A percentile compares a stretch with the other conserved stretches of the same genome.
Conservation (phyloP, 1,140 invertebrate genomes). For the Polyergus mexicanus region DNA sequence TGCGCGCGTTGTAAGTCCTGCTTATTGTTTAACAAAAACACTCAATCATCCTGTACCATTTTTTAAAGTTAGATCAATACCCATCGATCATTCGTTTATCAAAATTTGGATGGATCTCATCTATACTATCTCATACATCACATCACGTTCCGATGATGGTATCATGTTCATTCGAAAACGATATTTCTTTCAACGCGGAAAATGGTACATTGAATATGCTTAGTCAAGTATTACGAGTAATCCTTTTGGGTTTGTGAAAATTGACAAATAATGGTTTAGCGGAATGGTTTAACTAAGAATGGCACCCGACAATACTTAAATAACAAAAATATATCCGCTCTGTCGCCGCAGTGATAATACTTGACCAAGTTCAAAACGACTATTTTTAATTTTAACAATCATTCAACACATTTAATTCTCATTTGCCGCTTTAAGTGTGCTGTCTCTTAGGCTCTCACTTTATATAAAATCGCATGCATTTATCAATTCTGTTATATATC, state of each 20-base stretch:
- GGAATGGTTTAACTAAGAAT: slow-evolving; percentile 43
- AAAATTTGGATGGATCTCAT: slow-evolving; percentile 36
- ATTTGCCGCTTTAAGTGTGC: slow-evolving; percentile 86
- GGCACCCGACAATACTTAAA: slow-evolving; percentile 71
- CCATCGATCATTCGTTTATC: slow-evolving; percentile 26
- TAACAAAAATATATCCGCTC: slow-evolving; percentile 33
- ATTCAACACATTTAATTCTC: slow-evolving; percentile 84
- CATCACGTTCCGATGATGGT: slow-evolving; percentile 10
- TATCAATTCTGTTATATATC: slow-evolving; percentile 59
- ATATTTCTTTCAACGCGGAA: slow-evolving; percentile 50
- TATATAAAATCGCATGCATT: slow-evolving; percentile 70
- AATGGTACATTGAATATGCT: slow-evolving; percentile 84
- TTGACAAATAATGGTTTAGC: slow-evolving; percentile 26
- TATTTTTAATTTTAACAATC: slow-evolving; percentile 83
- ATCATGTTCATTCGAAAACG: slow-evolving; percentile 6
- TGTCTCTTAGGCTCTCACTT: slow-evolving; percentile 78
- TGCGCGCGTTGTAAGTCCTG: slow-evolving; percentile 88
- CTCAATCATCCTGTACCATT: slow-evolving; percentile 83
- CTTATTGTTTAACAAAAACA: slow-evolving; percentile 86
- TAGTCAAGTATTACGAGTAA: slow-evolving; percentile 85
- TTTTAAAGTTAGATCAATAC: slow-evolving; percentile 65
- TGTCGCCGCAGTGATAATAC: slow-evolving; percentile 78
- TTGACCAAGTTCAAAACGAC: slow-evolving; percentile 83
- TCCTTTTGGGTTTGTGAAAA: slow-evolving; percentile 3
- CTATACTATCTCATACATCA: slow-evolving; percentile 21